A percentile compares a stretch with the other conserved stretches of the same genome.
These are phyloP conservation scores for Bactericera cockerelli DNA, from an alignment of 1,140 invertebrate genomes.

Conservation along the genomic window DNA sequence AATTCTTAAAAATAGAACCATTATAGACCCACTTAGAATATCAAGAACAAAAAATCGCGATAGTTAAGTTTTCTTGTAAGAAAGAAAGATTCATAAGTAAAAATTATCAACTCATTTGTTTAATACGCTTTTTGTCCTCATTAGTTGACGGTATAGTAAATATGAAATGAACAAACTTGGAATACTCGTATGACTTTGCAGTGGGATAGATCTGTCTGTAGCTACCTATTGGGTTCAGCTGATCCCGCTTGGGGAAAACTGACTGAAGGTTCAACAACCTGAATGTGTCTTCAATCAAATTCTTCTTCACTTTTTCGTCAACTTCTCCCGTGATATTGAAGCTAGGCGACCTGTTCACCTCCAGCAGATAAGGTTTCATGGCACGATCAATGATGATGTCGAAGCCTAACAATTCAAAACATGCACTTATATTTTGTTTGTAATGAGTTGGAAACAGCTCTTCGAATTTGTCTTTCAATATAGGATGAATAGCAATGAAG, in stretches of 20 bases:
- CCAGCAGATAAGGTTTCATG: slow-evolving; percentile 68
- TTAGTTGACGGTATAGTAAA: too few relatives aligned
- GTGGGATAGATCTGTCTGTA: too few relatives aligned
- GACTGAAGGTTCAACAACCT: slow-evolving; percentile 64
- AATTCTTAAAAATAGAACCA: too few relatives aligned
- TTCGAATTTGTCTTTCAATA: slow-evolving; percentile 73
- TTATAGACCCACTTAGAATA: too few relatives aligned
- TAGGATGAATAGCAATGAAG: slow-evolving; percentile 63
- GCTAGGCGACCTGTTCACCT: slow-evolving; percentile 81
- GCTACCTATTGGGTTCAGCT: too few relatives aligned
- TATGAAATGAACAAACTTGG: too few relatives aligned
- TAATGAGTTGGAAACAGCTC: slow-evolving; percentile 73
- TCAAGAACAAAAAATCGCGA: too few relatives aligned
- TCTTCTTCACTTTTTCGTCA: slow-evolving; percentile 70
- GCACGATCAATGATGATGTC: slow-evolving; percentile 73
- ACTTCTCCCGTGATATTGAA: slow-evolving; percentile 71
- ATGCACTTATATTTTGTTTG: slow-evolving; percentile 66
- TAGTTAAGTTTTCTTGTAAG: too few relatives aligned
- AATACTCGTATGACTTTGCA: too few relatives aligned
- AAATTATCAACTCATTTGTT: too few relatives aligned
- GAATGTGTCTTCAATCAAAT: slow-evolving; percentile 62
- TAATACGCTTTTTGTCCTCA: too few relatives aligned
- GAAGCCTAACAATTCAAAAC: slow-evolving; percentile 78
- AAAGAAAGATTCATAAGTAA: too few relatives aligned
- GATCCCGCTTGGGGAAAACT: slow-evolving; percentile 54